Conservation (phyloP, 2,888 invertebrate species). For the Drosophila antonietae region DNA sequence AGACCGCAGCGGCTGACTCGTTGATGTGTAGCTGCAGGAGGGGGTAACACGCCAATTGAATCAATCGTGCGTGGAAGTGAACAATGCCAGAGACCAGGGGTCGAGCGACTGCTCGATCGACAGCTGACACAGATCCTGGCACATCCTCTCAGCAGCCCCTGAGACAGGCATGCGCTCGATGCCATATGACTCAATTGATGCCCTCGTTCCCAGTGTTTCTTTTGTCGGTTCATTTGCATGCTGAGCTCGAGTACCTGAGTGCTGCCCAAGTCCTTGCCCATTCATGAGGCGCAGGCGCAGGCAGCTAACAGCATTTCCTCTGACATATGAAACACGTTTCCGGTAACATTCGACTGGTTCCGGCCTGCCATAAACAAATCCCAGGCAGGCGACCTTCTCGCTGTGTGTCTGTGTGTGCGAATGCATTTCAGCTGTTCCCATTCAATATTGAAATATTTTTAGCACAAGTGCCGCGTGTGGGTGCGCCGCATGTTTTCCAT, state of each 20-base stretch:
- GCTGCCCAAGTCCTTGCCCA: constrained; percentile 17
- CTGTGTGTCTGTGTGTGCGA: constrained; percentile 17
- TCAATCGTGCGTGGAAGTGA: constrained; percentile 49
- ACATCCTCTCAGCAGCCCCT: constrained; percentile 24
- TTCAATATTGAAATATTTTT: constrained; percentile 56
- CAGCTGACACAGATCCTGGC: constrained; percentile 48
- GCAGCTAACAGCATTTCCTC: constrained; percentile 40
- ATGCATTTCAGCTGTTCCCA: constrained; percentile 58
- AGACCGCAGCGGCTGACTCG: constrained; percentile 30
- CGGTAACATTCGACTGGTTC: constrained; percentile 46
- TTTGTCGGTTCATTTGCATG: constrained; percentile 59
- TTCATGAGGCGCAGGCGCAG: constrained; percentile 15
- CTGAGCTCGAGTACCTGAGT: constrained; percentile 55
- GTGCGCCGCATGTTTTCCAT: constrained; percentile 45
- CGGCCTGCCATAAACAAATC: constrained; percentile 52
- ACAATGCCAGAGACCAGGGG: constrained; percentile 8
- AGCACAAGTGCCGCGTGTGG: constrained; percentile 59
- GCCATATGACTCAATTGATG: constrained; percentile 57
- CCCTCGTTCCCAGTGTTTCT: constrained; percentile 12
- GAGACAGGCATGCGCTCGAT: constrained; percentile 45
- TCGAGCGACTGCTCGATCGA: constrained; percentile 37
- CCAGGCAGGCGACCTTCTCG: constrained; percentile 25
- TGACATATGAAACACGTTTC: constrained; percentile 66
- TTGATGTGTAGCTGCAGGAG: constrained; percentile 22
- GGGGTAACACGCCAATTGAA: constrained; percentile 34